Evolutionary conservation across 2,888 invertebrate genomes (phyloP), one percentile per base, ranked within the genome.

Genomic region (Merodon equestris): DNA sequence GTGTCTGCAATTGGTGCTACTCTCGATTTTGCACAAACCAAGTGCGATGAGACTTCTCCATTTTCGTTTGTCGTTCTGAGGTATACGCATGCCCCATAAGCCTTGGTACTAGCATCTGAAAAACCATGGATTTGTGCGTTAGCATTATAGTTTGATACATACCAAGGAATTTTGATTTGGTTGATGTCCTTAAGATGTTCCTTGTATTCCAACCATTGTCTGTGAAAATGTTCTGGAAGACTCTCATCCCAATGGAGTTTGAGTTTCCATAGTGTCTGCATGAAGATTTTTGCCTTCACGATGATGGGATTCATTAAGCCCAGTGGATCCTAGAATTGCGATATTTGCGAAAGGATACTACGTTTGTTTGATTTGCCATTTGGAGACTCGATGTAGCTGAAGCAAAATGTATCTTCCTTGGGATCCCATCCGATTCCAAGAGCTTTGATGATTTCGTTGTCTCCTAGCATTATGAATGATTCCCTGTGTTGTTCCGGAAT

Each of bases 341-440:
- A 61, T 10, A 63, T 64, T 60, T 45, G 71, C 27, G 60, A 75
- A 0, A 77, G 13, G 14, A 81, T 74, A 4, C 42, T 27, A 9
- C 77, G 51, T 66, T 79, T 82, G 60, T 68, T 79, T 42, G 42
- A 27, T 5, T 12, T 44, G n/a, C 18, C 47, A 45, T 40, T n/a
- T 9, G 27, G 17, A 1, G 40, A 40, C 10, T 63, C 44, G 13
- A 9, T 63, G 56, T 56, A 63, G 10, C 9, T 56, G n/a, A 71
- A 76, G 14, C 42, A 47, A 27, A 64, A 71, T 12, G 18, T 18
- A 51, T 70, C 70, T 40, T 40, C 40, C n/a, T 58, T 18, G 1
- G 66, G 76, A 47, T 77, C 54, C 71, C 77, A 77, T 48, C 50
- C 27, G 27, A 66, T 66, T 14, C 58, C 58, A 9, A 58, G 57